Evolutionary conservation across 2,113 vertebrate genomes (phyloP), one percentile per base, ranked within the genome.

Genomic region (Bufo bufo): DNA sequence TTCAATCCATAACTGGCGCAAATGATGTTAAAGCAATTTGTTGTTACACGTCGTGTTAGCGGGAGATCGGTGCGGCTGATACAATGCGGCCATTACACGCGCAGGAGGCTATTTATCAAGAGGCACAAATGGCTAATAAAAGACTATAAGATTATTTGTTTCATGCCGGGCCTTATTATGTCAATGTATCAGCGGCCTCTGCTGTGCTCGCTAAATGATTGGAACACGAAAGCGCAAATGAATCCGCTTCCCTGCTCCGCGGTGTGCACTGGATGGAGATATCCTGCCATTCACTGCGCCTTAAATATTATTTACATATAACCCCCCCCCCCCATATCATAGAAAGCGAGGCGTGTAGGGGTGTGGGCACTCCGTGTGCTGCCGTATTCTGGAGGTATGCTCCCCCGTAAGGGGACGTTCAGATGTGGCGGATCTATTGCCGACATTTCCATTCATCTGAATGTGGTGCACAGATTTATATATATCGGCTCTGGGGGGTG

Each of bases 21-120:
- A 61, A 86, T 77, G 85, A 23, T 63, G 58, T 86, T 86, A 86
- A 63, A 78, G 59, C 71, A 86, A 85, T 85, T 85, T 85, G 84
- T 74, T 59, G 54, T 56, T 58, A 75, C 71, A 77, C 33, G 84
- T 77, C 6, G 58, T 65, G 85, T 66, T 77, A 86, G 72, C 58
- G 74, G 54, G 56, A 78, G 85, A 77, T 65, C 45, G 45, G 17
- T 16, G 74, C 74, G 17, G 85, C 74, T 59, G 85, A n/a, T 78
- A 19, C 58, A 50, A 65, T 65, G 58, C 49, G 72, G 54, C 69
- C 56, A 23, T 77, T 85, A 75, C 33, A 14, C 69, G 56, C 33
- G 52, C 74, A 86, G 45, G 47, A 63, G 74, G 74, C 56, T 17
- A 78, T 86, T 78, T 54, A 85, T 85, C 71, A 85, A 23, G 43